Percentiles rank a stretch among this genome's conserved stretches.
Evolutionary conservation across 2,113 vertebrate genomes (phyloP).

Genomic region (Cathartes aura): DNA sequence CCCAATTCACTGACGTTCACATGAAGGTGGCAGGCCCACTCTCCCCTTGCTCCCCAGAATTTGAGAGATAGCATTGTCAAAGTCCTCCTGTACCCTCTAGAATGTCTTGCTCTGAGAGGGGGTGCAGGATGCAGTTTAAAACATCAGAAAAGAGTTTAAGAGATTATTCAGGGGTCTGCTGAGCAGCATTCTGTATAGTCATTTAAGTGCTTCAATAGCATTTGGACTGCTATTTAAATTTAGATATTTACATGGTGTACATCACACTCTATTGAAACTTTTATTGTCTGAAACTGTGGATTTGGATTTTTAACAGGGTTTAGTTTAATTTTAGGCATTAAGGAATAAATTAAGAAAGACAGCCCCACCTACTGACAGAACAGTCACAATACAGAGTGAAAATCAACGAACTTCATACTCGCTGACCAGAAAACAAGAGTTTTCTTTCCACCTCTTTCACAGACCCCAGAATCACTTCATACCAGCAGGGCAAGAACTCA

Average conservation of each 20-base stretch:
- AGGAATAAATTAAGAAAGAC: not conserved
- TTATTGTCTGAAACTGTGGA: not conserved
- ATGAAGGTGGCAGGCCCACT: not conserved
- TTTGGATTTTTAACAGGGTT: not conserved
- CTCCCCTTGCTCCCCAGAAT: not conserved
- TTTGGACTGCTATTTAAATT: not conserved
- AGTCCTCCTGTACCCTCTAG: no score
- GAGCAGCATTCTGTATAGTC: not conserved
- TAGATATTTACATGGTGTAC: not conserved
- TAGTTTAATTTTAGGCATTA: not conserved
- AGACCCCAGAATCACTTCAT: not conserved
- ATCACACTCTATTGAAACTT: not conserved
- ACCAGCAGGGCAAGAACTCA: not conserved
- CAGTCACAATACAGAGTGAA: not conserved
- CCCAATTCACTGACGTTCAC: not conserved
- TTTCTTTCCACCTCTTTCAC: not conserved
- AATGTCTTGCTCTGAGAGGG: not conserved
- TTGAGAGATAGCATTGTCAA: not conserved
- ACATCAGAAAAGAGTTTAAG: not conserved
- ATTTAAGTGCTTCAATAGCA: not conserved
- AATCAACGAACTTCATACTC: not conserved
- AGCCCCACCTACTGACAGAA: slow-evolving; percentile 50
- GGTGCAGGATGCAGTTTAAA: not conserved
- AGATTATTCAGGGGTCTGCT: not conserved
- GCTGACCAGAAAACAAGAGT: rapidly evolving